Conservation (phyloP, 2,888 invertebrate species). For the Drosophila buzzatii region DNA sequence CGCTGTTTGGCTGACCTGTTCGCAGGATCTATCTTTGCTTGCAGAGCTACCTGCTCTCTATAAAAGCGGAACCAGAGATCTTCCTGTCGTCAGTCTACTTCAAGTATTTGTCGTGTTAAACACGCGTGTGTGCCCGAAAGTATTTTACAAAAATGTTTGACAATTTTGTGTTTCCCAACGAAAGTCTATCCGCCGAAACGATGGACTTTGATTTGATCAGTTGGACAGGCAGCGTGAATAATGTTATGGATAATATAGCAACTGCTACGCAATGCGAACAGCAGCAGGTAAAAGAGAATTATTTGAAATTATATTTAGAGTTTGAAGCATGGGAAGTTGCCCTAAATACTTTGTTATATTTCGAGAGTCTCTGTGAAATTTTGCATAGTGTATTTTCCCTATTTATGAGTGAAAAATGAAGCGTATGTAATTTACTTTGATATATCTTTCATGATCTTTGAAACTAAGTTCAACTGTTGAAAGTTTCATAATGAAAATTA, state of each 20-base stretch:
- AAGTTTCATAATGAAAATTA: neutral
- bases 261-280: constrained; percentile 26
- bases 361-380: neutral
- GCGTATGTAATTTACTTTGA: neutral
- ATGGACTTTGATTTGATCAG: constrained; percentile 75
- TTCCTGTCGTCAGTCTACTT: constrained; percentile 58
- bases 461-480: neutral
- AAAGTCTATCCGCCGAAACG: constrained; percentile 62
- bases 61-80: constrained; percentile 42
- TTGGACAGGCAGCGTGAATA: constrained; percentile 46
- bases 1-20: constrained; percentile 1
- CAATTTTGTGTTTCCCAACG: constrained; percentile 63
- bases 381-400: neutral
- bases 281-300: constrained; percentile 39
- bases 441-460: neutral
- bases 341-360: neutral
- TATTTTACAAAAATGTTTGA: constrained; percentile 66
- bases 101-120: constrained; percentile 65
- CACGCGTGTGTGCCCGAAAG: constrained; percentile 41
- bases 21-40: neutral
- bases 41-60: constrained; percentile 44
- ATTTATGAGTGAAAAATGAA: neutral
- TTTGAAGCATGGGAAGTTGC: neutral
- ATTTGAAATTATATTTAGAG: neutral
- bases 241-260: constrained; percentile 45